Base-by-base conservation (phyloP, 1,140 invertebrate genomes). In the Neomicropteryx cornuta region DNA sequence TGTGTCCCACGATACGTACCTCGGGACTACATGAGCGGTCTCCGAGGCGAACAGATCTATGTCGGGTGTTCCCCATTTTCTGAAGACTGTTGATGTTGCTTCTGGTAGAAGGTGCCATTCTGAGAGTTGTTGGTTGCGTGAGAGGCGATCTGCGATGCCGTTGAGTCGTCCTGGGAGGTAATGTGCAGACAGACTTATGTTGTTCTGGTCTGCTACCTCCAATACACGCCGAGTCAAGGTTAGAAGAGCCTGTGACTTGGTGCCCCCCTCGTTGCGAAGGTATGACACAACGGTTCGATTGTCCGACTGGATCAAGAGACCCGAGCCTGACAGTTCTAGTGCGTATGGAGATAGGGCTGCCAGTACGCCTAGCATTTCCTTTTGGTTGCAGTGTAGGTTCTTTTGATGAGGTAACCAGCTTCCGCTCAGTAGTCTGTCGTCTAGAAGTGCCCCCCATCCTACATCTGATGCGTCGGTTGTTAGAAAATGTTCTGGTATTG, bases 31-130 rank as follows among this genome's bases (percentile, higher is more conserved):
- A 13, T 44, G 40, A 14, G 49, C 44, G 5, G 28, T 27, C 3
- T 5, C 28, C 2, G 39, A 42, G 3, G 50, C 52, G 27, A 55
- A 55, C 2, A 52, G 38, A 32, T 55, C 52, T 14, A 55, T 41
- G 4, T 44, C 41, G 4, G 50, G 47, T 2, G 18, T 29, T 6
- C 50, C 50, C 49, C 47, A 51, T 36, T 18, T 38, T 20, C 33
- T 20, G 32, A 51, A 52, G 6, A 38, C 11, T 20, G 17, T 17
- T 5, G 21, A 4, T 3, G n/a, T 10, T 4, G 13, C 18, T 19
- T 4, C 8, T 19, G 38, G 41, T 1, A 39, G 42, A 36, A 50
- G 37, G 19, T 42, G 38, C 48, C 48, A 50, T 18, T 48, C 46
- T 24, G 48, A 17, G 2, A 46, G 29, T 8, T 13, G 14, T 18